Base-by-base conservation (phyloP, 2,113 vertebrate genomes). In the Gadus chalcogrammus region DNA sequence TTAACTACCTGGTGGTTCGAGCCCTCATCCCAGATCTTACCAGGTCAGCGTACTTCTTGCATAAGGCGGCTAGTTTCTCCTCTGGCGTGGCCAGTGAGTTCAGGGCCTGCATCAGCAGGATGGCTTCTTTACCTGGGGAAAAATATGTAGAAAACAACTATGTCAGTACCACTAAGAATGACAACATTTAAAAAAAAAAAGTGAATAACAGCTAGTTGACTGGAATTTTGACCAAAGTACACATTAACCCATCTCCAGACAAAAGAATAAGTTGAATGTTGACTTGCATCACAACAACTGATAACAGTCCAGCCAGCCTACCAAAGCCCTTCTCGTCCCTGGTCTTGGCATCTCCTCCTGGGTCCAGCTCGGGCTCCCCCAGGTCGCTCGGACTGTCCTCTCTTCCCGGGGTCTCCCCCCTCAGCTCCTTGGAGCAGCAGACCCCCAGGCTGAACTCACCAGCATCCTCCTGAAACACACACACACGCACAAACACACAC, bases 11-110 rank as follows among this genome's bases (percentile, higher is more conserved):
- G 59, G 15, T 8, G 42, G 42, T 48, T 48, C 42, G 8, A 48
- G 42, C 42, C 12, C 42, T 9, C 8, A 13, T 48, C 42, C 42
- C 42, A 48, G 9, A 48, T 48, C 95, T 92, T 88, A 99, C 97
- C 85, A 98, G 91, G 88, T 99, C 96, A 65, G 97, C 97, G 73
- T 98, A 99, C 85, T 97, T 99, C 92, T 99, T 99, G 92, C 97
- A 99, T 81, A 99, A 86, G 82, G 97, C 97, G 71, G 97, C 97
- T 78, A 99, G 88, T 77, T 99, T 99, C 87, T 99, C 97, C 79
- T 99, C 97, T 24, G 97, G 97, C 72, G 95, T 96, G 73, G 94
- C 89, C 42, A 99, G 92, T 0, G 96, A 93, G 77, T 99, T 96
- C 80, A 99, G 90, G 16, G 97, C 97, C 88, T 98, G 95, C 97